Evolutionary conservation across 2,113 vertebrate species (phyloP).

Genomic region (Nicator chloris): DNA sequence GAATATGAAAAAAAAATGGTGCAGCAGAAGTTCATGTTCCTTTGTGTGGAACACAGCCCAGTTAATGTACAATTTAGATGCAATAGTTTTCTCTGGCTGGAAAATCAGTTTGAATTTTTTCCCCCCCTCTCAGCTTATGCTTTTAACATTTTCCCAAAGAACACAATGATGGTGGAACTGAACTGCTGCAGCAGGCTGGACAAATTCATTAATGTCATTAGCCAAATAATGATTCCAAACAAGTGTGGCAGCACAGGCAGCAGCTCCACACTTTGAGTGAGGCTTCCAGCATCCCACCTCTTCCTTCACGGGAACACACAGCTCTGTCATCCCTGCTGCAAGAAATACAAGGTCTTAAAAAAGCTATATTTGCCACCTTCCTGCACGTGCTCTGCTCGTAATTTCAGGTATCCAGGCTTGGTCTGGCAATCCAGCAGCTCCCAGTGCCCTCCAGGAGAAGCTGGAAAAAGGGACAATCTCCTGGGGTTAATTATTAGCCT

Average conservation of each 20-base stretch:
- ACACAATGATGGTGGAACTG: background rate
- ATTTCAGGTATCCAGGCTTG: background rate
- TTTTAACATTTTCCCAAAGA: slow-evolving; percentile 44
- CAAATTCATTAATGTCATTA: slow-evolving; percentile 51
- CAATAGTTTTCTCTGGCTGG: slow-evolving; percentile 44
- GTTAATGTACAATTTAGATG: slow-evolving; percentile 69
- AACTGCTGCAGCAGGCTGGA: background rate
- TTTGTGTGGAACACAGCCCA: slow-evolving; percentile 29
- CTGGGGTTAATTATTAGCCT: background rate
- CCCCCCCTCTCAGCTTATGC: background rate
- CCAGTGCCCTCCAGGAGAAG: background rate
- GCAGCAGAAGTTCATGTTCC: slow-evolving; percentile 40
- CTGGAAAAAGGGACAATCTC: background rate
- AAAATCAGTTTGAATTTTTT: slow-evolving; percentile 31
- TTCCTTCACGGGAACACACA: background rate
- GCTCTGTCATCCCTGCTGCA: background rate
- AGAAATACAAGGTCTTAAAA: slow-evolving; percentile 5
- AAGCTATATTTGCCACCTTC: background rate
- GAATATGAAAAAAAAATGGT: background rate
- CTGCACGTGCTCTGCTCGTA: background rate
- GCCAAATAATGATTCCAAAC: background rate
- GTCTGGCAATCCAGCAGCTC: background rate
- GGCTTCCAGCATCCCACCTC: background rate
- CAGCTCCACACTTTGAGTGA: background rate
- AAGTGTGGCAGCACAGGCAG: background rate